phyloP scores from a whole-genome alignment of 2,888 invertebrate species.

The Pachydiplax longipennis region DNA sequence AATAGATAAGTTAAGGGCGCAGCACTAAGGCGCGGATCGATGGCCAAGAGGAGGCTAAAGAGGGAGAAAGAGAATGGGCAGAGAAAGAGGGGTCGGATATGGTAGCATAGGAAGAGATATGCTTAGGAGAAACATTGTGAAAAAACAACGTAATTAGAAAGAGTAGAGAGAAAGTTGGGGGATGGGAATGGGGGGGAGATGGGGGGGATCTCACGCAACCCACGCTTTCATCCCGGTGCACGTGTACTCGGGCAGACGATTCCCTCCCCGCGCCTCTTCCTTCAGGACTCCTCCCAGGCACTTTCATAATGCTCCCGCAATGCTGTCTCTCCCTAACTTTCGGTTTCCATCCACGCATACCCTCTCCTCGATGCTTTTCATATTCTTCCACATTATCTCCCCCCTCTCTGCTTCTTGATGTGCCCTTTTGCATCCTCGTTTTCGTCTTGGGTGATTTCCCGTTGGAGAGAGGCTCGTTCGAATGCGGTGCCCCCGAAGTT shows the following conservation, averaged over 20 bases:
- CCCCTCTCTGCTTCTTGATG: neutral
- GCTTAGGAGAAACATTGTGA: neutral
- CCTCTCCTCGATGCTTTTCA: neutral
- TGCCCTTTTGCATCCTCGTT: neutral
- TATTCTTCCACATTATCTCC: neutral
- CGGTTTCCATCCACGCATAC: neutral
- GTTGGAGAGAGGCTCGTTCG: no score
- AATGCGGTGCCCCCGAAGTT: no score
- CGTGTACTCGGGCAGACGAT: neutral
- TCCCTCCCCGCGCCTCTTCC: neutral
- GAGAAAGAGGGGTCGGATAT: neutral
- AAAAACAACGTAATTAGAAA: neutral
- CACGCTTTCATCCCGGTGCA: neutral
- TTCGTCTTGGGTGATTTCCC: neutral
- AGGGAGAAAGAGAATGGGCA: neutral
- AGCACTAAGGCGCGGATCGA: neutral
- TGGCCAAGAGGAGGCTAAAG: neutral
- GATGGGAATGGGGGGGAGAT: neutral
- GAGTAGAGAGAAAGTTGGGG: neutral
- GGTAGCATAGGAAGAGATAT: neutral
- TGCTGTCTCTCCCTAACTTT: conserved; percentile 8
- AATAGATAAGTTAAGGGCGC: neutral
- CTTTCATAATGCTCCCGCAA: conserved; percentile 6
- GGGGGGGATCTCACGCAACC: conserved; percentile 14
- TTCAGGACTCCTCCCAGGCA: neutral